Evolutionary conservation across 1,140 invertebrate genomes (phyloP).

Genomic region (Tetramorium parvispinum): DNA sequence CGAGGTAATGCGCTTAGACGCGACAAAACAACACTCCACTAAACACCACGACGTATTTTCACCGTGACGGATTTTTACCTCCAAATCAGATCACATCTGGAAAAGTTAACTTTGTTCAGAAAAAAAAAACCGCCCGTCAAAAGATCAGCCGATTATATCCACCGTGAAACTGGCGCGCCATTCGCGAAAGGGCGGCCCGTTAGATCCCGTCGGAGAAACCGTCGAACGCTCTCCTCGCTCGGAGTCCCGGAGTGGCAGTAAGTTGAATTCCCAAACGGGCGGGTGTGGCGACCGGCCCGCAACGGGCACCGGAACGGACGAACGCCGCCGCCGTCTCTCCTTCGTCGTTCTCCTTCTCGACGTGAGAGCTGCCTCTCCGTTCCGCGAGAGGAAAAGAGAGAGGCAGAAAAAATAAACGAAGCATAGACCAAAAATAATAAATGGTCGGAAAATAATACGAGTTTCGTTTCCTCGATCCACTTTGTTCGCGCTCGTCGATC

Average conservation of each 20-base stretch:
- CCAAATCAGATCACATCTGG: not conserved
- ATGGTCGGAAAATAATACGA: conserved; percentile 19
- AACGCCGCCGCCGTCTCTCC: conserved; percentile 75
- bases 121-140: not conserved
- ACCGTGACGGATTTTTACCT: not conserved
- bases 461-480: conserved; percentile 15
- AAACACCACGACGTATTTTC: not conserved
- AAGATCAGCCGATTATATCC: conserved; percentile 33
- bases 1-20: not conserved
- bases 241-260: conserved; percentile 78
- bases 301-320: conserved; percentile 81
- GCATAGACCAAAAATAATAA: not conserved
- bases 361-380: not conserved
- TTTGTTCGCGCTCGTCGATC: conserved; percentile 24
- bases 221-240: conserved; percentile 64
- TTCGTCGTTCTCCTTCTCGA: conserved; percentile 24
- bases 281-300: conserved; percentile 85
- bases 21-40: not conserved
- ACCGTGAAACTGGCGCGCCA: conserved; percentile 51
- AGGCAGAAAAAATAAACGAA: not conserved
- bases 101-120: not conserved
- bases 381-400: not conserved
- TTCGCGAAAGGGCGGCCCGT: conserved; percentile 66
- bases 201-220: conserved; percentile 70
- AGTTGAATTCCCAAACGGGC: conserved; percentile 86